phyloP scores from a whole-genome alignment of 2,797 vertebrate genomes.

The Anas bahamensis region DNA sequence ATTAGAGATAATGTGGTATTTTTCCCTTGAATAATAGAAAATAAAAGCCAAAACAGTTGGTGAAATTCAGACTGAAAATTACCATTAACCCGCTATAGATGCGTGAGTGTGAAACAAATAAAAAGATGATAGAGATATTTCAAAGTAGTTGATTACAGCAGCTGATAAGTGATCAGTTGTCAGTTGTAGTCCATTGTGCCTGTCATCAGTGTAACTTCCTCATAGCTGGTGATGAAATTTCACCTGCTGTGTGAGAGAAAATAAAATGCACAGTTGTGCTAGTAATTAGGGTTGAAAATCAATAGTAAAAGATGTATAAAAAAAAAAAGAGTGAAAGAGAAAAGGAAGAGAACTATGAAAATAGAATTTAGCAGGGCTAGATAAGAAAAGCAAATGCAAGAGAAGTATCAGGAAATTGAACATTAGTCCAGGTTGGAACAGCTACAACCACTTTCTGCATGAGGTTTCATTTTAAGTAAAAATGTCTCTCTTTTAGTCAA shows the following conservation, averaged over 20 bases:
- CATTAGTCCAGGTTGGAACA: conserved; percentile 15
- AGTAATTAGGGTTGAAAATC: conserved; percentile 62
- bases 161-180: conserved; percentile 39
- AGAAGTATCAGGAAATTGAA: background rate
- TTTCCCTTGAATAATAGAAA: background rate
- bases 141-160: background rate
- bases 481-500: background rate
- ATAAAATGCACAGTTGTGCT: conserved; percentile 55
- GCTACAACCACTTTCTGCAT: background rate
- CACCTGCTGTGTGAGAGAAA: conserved; percentile 51
- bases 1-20: fast-evolving
- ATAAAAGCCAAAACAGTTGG: background rate
- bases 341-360: background rate
- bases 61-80: background rate
- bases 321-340: conserved; percentile 42
- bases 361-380: conserved; percentile 10
- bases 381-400: conserved; percentile 6
- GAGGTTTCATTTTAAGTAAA: background rate
- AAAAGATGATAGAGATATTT: conserved; percentile 2
- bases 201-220: conserved; percentile 40
- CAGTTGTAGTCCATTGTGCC: conserved; percentile 32
- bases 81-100: background rate
- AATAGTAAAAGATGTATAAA: conserved; percentile 46
- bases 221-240: conserved; percentile 55
- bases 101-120: too few relatives aligned